Percentiles rank a stretch among this genome's conserved stretches.
Evolutionary conservation across 2,888 invertebrate species (phyloP).

Genomic region (Argyresthia albistria): DNA sequence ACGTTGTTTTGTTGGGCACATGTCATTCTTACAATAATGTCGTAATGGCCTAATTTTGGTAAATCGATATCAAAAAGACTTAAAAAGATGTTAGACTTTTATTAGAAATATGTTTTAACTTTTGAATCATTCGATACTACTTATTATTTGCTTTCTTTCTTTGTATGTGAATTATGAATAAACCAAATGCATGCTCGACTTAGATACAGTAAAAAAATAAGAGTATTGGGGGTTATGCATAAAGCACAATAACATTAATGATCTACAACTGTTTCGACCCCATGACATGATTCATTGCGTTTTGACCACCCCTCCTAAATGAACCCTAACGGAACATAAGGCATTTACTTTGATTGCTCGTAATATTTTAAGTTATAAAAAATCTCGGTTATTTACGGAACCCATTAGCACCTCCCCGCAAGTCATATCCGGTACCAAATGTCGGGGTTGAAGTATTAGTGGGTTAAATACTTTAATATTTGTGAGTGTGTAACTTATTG

Average conservation of each 20-base stretch:
- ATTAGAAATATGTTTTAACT: too few species aligned
- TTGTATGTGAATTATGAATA: too few species aligned
- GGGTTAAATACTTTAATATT: not conserved
- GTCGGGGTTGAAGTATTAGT: not conserved
- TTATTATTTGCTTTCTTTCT: too few species aligned
- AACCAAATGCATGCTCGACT: not conserved
- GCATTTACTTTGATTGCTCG: conserved; percentile 27
- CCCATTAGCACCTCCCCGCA: conserved; percentile 50
- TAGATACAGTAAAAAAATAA: not conserved
- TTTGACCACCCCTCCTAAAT: conserved; percentile 12
- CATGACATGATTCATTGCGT: not conserved
- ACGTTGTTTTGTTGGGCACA: conserved; percentile 5
- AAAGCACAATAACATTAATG: not conserved
- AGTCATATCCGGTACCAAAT: conserved; percentile 43
- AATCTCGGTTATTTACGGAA: conserved; percentile 22
- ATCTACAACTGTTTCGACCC: not conserved
- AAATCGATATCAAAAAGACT: not conserved
- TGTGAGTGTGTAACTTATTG: too few species aligned
- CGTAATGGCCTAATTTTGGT: conserved; percentile 4
- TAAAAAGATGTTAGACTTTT: too few species aligned
- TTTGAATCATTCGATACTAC: too few species aligned
- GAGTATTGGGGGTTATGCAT: too few species aligned
- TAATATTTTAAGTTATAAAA: conserved; percentile 16
- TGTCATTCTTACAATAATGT: conserved; percentile 5
- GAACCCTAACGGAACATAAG: conserved; percentile 24